Base-by-base conservation (phyloP, 2,888 invertebrate species). In the Geophilus truncorum region DNA sequence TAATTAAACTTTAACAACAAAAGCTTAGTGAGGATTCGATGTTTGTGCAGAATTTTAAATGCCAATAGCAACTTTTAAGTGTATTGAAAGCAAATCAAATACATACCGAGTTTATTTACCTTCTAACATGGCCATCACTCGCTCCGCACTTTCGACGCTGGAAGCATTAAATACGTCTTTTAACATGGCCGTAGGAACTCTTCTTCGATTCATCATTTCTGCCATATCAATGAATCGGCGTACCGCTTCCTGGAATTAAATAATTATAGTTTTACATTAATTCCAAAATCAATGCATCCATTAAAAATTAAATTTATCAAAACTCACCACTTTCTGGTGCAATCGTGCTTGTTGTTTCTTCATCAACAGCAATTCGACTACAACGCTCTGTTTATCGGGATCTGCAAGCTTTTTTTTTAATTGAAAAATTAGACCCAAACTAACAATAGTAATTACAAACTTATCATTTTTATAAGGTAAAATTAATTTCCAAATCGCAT, bases 321-420 rank as follows among this genome's bases (percentile, higher is more conserved):
- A 51, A 84, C 85, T 85, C 83, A 88, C 88, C 84, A 88, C 83
- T 85, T 86, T 86, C 81, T 85, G 85, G 81, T 88, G 87, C 82
- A 87, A 85, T 80, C 87, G 85, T 32, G 86, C 86, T 80, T 88
- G 87, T 76, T 87, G 85, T 83, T 88, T 88, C 84, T 86, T 87
- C 85, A 88, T 84, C 80, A 88, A 85, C 21, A 86, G 85, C 25
- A 87, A 84, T 82, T 89, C 87, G 83, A 88, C 88, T 82, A 88
- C 87, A 79, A 87, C 86, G 77, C 86, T 87, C 82, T 88, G 86
- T 82, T 88, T 88, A 82, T 88, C 86, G 5, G 87, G 86, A 84
- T 89, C 88, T 77, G 88, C 86, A 32, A 79, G 21, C 79, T 79
- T 15, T 70, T 85, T 85, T 86, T 86, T 83, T 30, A 84, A 83